Percentiles rank a stretch among this genome's conserved stretches.
Evolutionary conservation across 2,797 vertebrate genomes (phyloP).

Genomic region (Lycodopsis pacificus): DNA sequence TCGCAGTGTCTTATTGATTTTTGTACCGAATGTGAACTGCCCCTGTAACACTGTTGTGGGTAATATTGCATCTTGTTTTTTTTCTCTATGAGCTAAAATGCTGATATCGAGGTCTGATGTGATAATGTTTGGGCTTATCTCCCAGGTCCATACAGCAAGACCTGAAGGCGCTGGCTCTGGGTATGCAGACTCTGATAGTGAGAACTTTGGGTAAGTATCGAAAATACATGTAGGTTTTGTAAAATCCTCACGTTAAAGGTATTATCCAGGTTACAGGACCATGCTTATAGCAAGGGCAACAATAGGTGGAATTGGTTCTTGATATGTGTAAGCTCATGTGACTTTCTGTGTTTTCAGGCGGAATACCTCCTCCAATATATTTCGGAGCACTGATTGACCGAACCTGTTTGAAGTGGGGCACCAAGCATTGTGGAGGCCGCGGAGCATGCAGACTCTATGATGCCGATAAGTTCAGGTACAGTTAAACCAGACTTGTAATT

Average conservation of each 20-base stretch:
- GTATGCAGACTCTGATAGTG: conserved; percentile 91
- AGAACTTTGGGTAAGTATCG: conserved; percentile 91
- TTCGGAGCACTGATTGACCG: conserved; percentile 92
- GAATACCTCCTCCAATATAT: conserved; percentile 94
- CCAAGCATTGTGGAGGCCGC: conserved; percentile 85
- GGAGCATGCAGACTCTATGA: conserved; percentile 92
- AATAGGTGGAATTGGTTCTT: not conserved
- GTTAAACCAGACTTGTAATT: not conserved
- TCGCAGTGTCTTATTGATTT: not conserved
- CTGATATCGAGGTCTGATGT: not conserved
- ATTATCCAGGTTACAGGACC: not conserved
- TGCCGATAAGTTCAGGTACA: conserved; percentile 83
- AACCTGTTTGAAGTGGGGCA: conserved; percentile 93
- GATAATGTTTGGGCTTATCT: not conserved
- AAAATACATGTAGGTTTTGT: not conserved
- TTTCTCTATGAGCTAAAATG: not conserved
- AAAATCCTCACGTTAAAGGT: not conserved
- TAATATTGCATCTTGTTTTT: not conserved
- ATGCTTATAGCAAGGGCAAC: not conserved
- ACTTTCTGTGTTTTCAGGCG: conserved; percentile 84
- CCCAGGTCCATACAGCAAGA: conserved; percentile 90
- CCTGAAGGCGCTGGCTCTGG: conserved; percentile 93
- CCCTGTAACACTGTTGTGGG: not conserved
- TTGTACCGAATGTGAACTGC: not conserved
- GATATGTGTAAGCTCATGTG: not conserved